phyloP scores from a whole-genome alignment of 1,140 invertebrate genomes.

The Periplaneta americana region DNA sequence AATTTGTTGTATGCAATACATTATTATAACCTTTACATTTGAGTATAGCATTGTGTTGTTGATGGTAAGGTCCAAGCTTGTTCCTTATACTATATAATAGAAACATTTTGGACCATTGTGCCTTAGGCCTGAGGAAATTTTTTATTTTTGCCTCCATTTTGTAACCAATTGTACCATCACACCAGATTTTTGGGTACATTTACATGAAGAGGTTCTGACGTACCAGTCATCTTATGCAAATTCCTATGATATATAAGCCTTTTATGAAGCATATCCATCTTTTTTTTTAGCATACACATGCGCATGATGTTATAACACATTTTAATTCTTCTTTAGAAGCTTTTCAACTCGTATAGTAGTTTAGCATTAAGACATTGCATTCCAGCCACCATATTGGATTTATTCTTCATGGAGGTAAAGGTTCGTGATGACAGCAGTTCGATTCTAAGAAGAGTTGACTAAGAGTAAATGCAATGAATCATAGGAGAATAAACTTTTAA shows the following conservation, averaged over 20 bases:
- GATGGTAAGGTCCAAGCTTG: neutral
- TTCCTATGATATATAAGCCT: neutral
- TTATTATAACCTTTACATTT: neutral
- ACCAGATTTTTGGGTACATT: constrained; percentile 13
- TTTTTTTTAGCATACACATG: neutral
- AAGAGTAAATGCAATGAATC: neutral
- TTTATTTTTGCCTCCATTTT: constrained; percentile 5
- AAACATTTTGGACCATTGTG: constrained; percentile 2
- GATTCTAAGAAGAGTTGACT: neutral
- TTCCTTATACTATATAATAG: neutral
- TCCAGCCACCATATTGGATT: neutral
- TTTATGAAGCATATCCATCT: neutral
- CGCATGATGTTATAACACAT: neutral
- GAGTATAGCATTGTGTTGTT: neutral
- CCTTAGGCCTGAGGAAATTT: constrained; percentile 7
- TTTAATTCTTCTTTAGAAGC: neutral
- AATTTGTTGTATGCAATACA: neutral
- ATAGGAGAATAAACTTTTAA: neutral
- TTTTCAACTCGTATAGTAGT: neutral
- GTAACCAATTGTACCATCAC: constrained; percentile 12
- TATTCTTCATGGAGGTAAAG: neutral
- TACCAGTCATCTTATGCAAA: neutral
- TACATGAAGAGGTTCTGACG: neutral
- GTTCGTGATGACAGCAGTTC: neutral
- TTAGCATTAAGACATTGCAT: neutral